A percentile compares a stretch with the other conserved stretches of the same genome.
phyloP scores from a whole-genome alignment of 2,113 vertebrate genomes.

The Agapornis roseicollis region DNA sequence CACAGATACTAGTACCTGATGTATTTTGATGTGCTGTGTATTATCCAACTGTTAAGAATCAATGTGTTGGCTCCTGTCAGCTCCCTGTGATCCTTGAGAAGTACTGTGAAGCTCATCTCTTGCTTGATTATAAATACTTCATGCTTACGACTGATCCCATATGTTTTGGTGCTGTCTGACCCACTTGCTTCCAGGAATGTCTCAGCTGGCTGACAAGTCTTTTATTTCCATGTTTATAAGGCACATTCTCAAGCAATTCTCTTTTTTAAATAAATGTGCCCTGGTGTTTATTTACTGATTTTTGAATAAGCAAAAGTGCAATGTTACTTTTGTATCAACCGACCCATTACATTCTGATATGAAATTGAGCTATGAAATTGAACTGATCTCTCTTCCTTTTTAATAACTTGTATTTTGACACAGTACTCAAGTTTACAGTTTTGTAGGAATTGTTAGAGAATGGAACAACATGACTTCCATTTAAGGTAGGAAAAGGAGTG shows the following conservation, averaged over 20 bases:
- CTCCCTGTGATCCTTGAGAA: neutral
- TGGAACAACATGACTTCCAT: neutral
- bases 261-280: neutral
- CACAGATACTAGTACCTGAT: neutral
- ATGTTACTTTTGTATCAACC: neutral
- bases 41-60: neutral
- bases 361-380: neutral
- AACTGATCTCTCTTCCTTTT: neutral
- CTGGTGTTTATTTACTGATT: neutral
- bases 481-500: neutral
- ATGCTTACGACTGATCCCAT: slow-evolving; percentile 1
- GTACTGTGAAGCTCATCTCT: neutral
- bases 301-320: neutral
- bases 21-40: neutral
- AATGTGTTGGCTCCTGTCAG: neutral
- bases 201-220: slow-evolving; percentile 1
- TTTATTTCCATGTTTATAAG: neutral
- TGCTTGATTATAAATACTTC: slow-evolving; percentile 26
- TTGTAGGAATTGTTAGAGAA: neutral
- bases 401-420: neutral
- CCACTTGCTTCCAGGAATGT: slow-evolving; percentile 18
- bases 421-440: neutral
- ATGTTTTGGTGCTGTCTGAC: slow-evolving; percentile 12
- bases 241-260: neutral
- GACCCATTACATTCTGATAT: neutral